Evolutionary conservation across 2,113 vertebrate genomes (phyloP).

Genomic region (Amazona vittata): DNA sequence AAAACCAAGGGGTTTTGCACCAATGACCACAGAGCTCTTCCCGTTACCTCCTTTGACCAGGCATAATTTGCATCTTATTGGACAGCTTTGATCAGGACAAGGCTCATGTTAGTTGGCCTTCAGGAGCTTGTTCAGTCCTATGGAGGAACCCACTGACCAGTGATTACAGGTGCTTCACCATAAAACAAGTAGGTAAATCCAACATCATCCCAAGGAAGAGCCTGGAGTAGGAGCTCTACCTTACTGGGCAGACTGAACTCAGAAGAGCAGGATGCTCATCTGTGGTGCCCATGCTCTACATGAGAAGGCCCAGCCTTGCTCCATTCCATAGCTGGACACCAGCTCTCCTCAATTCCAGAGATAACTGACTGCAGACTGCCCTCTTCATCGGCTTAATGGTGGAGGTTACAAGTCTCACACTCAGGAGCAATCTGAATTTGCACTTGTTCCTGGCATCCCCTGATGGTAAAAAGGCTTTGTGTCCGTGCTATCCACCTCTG

Average conservation of each 20-base stretch:
- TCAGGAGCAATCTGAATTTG: not conserved
- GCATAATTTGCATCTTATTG: not conserved
- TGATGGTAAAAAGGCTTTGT: not conserved
- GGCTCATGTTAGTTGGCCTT: rapidly evolving
- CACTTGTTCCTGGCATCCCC: not conserved
- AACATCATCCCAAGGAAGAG: not conserved
- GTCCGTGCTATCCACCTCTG: too few species aligned
- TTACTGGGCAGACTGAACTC: not conserved
- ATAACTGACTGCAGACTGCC: not conserved
- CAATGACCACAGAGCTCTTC: not conserved
- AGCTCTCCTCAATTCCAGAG: not conserved
- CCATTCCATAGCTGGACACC: not conserved
- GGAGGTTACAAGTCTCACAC: not conserved
- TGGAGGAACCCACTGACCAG: not conserved
- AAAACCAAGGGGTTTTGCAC: not conserved
- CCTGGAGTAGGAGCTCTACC: not conserved
- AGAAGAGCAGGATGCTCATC: not conserved
- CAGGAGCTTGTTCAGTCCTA: not conserved
- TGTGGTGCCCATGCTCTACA: not conserved
- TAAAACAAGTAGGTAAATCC: not conserved
- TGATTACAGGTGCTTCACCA: not conserved
- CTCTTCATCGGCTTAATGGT: not conserved
- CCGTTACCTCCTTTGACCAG: not conserved
- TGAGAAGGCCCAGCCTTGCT: not conserved
- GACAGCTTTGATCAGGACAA: not conserved